Conservation (phyloP, 2,113 vertebrate species). For the Acinonyx jubatus region DNA sequence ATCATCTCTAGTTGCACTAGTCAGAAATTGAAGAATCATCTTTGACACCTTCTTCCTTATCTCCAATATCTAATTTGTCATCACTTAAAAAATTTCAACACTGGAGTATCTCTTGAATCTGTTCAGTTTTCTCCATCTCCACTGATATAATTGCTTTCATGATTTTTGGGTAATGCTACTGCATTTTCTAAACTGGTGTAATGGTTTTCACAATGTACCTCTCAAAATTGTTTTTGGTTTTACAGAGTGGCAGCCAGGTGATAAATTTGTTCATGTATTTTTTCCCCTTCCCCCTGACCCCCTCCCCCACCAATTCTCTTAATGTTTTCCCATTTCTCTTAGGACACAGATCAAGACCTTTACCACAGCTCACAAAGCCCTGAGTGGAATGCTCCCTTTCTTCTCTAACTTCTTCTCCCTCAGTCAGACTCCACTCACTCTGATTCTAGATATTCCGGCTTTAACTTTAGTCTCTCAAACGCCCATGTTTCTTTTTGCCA, state of each 20-base stretch:
- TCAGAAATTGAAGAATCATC: background rate
- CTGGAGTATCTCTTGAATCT: background rate
- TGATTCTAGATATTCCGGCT: background rate
- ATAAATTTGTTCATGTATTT: background rate
- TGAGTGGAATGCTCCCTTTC: accelerated
- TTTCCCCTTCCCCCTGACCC: too few species aligned
- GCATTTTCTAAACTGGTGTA: background rate
- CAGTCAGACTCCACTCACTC: background rate
- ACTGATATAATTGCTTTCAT: background rate
- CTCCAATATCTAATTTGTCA: background rate
- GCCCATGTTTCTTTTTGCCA: background rate
- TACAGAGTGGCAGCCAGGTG: background rate
- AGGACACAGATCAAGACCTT: background rate
- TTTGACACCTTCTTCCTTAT: background rate
- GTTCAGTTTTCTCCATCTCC: background rate
- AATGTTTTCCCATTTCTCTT: background rate
- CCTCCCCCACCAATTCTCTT: background rate
- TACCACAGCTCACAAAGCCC: background rate
- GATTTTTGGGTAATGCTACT: background rate
- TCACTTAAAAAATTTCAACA: background rate
- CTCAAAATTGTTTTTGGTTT: background rate
- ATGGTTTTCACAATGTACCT: background rate
- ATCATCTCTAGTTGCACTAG: background rate
- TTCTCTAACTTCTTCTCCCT: background rate
- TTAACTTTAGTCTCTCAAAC: background rate